A percentile compares a stretch with the other conserved stretches of the same genome.
These are phyloP conservation scores for Centropus unirufus DNA, from an alignment of 2,113 vertebrate species.

Conservation along the genomic window DNA sequence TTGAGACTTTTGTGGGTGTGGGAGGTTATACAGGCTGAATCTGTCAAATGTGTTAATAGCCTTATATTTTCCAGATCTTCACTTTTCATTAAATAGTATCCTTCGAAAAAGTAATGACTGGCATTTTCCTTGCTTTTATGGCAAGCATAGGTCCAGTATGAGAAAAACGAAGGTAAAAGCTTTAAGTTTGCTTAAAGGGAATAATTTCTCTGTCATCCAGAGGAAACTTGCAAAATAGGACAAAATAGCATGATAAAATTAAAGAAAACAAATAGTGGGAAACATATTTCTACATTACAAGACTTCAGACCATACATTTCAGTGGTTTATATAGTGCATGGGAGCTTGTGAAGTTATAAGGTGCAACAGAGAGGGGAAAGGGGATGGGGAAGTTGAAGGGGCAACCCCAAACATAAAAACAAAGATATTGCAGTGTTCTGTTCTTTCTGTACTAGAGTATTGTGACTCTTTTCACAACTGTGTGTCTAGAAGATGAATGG, in stretches of 20 bases:
- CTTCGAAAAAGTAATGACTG: neutral
- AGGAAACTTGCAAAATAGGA: neutral
- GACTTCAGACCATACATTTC: neutral
- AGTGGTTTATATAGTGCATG: neutral
- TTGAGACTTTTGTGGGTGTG: neutral
- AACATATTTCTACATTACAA: constrained; percentile 25
- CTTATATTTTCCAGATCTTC: neutral
- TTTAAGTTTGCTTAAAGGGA: neutral
- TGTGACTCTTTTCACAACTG: neutral
- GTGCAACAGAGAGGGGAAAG: neutral
- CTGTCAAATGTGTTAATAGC: neutral
- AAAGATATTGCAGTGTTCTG: neutral
- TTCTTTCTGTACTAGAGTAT: neutral
- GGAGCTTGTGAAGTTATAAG: neutral
- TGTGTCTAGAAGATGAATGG: neutral
- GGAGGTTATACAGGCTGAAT: neutral
- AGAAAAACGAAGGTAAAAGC: neutral
- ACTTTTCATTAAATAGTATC: neutral
- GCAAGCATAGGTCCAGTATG: neutral
- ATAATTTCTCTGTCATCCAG: neutral
- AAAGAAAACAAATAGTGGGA: constrained; percentile 34
- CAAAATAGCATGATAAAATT: neutral
- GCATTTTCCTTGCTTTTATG: neutral
- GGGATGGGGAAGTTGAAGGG: neutral
- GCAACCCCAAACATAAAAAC: neutral